phyloP scores from a whole-genome alignment of 2,797 vertebrate genomes.

The Enteromius afrohamiltoni region DNA sequence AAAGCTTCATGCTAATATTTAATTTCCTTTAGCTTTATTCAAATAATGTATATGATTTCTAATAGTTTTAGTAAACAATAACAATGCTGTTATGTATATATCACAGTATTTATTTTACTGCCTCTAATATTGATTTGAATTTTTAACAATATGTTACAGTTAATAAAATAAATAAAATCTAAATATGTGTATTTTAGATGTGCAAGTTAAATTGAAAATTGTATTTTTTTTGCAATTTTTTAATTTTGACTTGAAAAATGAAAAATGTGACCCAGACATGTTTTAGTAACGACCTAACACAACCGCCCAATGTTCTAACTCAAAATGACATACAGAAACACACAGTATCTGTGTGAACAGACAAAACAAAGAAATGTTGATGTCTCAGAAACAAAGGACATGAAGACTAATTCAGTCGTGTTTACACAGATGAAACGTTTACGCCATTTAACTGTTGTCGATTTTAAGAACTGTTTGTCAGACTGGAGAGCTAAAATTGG shows the following conservation, averaged over 20 bases:
- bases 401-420: background rate
- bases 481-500: slow-evolving; percentile 16
- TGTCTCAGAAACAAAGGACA: slow-evolving; percentile 9
- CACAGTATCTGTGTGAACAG: slow-evolving; percentile 7
- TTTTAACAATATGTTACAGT: background rate
- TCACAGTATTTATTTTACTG: background rate
- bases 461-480: slow-evolving; percentile 6
- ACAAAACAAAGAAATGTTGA: slow-evolving; percentile 28
- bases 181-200: background rate
- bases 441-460: slow-evolving; percentile 5
- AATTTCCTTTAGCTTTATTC: background rate
- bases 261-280: slow-evolving; percentile 4
- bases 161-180: background rate
- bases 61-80: background rate
- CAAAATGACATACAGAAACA: background rate
- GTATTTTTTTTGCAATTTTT: too few species aligned
- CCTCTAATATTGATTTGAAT: background rate
- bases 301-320: background rate
- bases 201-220: too few species aligned
- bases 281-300: background rate
- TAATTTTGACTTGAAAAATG: background rate
- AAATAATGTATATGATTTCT: background rate
- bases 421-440: slow-evolving; percentile 7
- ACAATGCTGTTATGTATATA: background rate
- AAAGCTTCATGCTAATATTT: background rate